Evolutionary conservation across 2,797 vertebrate genomes (phyloP).

Genomic region (Gila robusta): DNA sequence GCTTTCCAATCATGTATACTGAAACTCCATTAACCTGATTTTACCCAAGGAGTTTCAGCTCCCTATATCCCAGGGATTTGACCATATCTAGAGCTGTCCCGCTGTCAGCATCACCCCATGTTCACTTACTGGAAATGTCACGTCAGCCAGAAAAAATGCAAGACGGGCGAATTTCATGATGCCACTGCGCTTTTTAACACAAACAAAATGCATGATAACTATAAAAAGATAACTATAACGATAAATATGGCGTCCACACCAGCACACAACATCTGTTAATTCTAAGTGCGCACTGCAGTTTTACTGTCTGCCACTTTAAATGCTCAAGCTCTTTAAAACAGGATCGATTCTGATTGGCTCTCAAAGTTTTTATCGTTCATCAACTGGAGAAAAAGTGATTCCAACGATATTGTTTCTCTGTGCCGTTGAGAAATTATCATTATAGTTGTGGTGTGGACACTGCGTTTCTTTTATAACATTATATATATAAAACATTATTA

Average conservation of each 20-base stretch:
- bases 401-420: neutral
- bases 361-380: neutral
- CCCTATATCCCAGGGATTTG: neutral
- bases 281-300: neutral
- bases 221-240: neutral
- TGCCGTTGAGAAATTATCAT: neutral
- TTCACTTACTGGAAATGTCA: slow-evolving; percentile 1
- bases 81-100: neutral
- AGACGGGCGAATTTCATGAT: neutral
- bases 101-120: neutral
- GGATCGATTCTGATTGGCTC: neutral
- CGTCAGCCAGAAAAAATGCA: neutral
- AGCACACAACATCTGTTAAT: neutral
- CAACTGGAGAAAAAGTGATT: neutral
- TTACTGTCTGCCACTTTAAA: neutral
- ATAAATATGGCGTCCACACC: neutral
- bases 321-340: neutral
- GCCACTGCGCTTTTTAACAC: neutral
- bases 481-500: no score
- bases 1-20: neutral
- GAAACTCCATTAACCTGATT: neutral
- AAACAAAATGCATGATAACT: neutral
- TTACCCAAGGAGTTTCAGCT: neutral
- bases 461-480: no score
- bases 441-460: neutral